phyloP scores from a whole-genome alignment of 2,888 invertebrate species.

The Pristionchus maxplancki region DNA sequence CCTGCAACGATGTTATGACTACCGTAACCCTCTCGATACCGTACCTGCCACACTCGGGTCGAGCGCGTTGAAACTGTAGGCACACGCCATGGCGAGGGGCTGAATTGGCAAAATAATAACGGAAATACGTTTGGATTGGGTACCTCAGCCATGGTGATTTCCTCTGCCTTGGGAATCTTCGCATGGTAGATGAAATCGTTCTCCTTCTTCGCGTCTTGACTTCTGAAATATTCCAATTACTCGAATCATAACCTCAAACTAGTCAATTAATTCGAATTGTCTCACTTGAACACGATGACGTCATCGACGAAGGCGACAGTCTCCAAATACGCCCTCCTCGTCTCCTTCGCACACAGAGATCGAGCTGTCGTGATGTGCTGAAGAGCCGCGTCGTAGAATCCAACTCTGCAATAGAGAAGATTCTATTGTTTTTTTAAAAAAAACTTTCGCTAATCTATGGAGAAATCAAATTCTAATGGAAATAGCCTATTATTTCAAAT shows the following conservation, averaged over 20 bases:
- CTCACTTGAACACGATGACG: conserved; percentile 90
- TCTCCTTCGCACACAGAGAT: conserved; percentile 81
- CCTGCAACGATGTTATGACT: not conserved
- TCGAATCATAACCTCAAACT: not conserved
- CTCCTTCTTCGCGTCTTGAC: conserved; percentile 81
- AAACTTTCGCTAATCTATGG: no score
- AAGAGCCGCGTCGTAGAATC: conserved; percentile 18
- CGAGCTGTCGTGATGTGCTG: conserved; percentile 78
- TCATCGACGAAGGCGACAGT: conserved; percentile 91
- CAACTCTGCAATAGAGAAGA: conserved; percentile 21
- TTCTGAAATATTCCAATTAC: conserved; percentile 58
- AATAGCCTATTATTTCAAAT: no score
- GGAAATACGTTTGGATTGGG: not conserved
- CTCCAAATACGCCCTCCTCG: conserved; percentile 84
- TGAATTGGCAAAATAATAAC: not conserved
- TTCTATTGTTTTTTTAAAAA: no score
- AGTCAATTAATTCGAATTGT: conserved; percentile 46
- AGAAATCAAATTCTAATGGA: not conserved
- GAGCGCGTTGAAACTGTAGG: conserved; percentile 51
- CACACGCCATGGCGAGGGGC: conserved; percentile 51
- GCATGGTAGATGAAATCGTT: conserved; percentile 82
- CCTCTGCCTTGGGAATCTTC: conserved; percentile 89
- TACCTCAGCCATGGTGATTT: conserved; percentile 60
- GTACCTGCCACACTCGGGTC: conserved; percentile 45
- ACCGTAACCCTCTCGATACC: not conserved